Evolutionary conservation across 2,113 vertebrate species (phyloP).

Genomic region (Oophaga pumilio): DNA sequence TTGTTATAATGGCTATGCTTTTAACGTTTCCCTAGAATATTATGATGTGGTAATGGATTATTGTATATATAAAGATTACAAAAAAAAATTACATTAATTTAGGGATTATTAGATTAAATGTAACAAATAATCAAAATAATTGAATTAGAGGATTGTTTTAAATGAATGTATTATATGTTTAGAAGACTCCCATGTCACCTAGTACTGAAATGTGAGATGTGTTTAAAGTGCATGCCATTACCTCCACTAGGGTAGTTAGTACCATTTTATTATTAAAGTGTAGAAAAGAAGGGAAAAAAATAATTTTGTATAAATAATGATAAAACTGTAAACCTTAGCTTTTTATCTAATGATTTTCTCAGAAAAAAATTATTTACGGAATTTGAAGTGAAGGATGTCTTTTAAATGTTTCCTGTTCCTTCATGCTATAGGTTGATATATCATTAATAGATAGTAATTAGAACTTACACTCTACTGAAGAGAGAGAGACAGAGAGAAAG

Average conservation of each 20-base stretch:
- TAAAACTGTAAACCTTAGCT: no score
- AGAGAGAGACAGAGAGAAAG: no score
- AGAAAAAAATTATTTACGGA: no score
- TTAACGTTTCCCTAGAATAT: no score
- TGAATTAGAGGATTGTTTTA: background rate
- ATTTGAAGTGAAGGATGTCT: no score
- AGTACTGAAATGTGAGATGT: background rate
- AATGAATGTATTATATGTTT: background rate
- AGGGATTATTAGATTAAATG: background rate
- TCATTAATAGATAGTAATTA: no score
- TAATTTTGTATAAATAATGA: background rate
- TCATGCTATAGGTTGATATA: no score
- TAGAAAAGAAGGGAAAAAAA: background rate
- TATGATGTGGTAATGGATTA: no score
- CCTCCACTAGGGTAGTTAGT: background rate
- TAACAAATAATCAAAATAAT: conserved; percentile 1
- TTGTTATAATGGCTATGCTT: no score
- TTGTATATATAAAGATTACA: background rate
- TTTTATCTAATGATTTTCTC: no score
- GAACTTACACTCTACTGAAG: no score
- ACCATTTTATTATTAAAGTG: background rate
- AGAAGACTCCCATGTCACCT: background rate
- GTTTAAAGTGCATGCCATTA: background rate
- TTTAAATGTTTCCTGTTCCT: no score
- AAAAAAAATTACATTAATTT: background rate